Conservation (phyloP, 1,140 invertebrate species). For the Periplaneta americana region DNA sequence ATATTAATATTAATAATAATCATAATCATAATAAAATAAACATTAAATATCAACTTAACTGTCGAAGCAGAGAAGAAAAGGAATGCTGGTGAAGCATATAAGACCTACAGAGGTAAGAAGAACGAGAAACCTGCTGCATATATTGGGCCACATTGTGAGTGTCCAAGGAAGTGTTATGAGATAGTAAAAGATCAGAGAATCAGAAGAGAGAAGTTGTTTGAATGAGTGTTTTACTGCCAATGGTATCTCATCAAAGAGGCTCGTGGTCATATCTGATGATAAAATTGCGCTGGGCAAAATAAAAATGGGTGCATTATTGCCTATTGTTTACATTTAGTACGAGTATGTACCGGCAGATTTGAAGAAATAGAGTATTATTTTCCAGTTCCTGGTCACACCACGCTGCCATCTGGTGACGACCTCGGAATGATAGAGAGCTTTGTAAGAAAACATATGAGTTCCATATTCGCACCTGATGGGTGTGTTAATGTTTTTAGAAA, state of each 20-base stretch:
- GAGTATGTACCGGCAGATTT: not conserved
- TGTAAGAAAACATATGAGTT: not conserved
- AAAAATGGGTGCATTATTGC: not conserved
- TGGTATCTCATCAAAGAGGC: not conserved
- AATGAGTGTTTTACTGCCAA: not conserved
- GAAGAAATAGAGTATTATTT: not conserved
- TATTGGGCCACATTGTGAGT: not conserved
- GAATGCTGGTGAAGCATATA: not conserved
- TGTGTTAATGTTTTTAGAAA: not conserved
- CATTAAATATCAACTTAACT: not conserved
- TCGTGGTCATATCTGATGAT: not conserved
- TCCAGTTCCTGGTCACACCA: not conserved
- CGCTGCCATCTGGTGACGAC: not conserved
- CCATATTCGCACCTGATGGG: not conserved
- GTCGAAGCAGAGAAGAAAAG: not conserved
- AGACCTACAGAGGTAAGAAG: not conserved
- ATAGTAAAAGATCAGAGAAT: not conserved
- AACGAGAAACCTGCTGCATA: not conserved
- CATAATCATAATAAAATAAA: not conserved
- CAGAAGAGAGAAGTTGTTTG: not conserved
- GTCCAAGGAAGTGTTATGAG: not conserved
- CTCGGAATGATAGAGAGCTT: not conserved
- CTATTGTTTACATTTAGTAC: not conserved
- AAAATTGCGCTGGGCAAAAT: not conserved
- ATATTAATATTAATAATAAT: not conserved